Conservation (phyloP, 2,797 vertebrate genomes). For the Crocidura indochinensis region DNA sequence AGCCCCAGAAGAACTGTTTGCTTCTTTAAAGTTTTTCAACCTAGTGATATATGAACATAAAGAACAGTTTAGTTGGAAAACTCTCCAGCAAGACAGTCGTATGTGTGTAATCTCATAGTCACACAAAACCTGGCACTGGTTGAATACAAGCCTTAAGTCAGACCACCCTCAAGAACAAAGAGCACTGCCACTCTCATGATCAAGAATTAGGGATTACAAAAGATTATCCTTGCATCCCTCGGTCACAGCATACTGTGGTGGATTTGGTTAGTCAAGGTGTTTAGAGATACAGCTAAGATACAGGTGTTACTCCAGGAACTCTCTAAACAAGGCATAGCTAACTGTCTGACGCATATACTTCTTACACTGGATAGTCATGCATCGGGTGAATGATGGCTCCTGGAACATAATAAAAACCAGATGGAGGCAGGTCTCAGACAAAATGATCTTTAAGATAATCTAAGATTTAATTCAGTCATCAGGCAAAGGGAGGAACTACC, state of each 20-base stretch:
- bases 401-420: not conserved
- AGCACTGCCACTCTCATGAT: not conserved
- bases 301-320: not conserved
- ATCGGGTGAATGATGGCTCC: not conserved
- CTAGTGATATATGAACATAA: constrained; percentile 46
- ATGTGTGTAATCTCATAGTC: not conserved
- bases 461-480: not conserved
- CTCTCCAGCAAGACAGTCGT: not conserved
- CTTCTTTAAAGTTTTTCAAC: constrained; percentile 35
- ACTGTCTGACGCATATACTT: not conserved
- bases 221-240: too few species aligned
- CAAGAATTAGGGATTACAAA: not conserved
- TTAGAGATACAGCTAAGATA: not conserved
- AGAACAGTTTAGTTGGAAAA: not conserved
- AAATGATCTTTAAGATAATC: not conserved
- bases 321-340: not conserved
- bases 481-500: not conserved
- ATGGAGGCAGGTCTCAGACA: not conserved
- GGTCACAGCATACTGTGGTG: not conserved
- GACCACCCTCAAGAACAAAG: not conserved
- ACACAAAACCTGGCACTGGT: not conserved
- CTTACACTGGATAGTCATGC: not conserved
- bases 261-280: not conserved
- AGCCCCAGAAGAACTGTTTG: not conserved
- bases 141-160: not conserved